Evolutionary conservation across 1,140 invertebrate genomes (phyloP), one percentile per base, ranked within the genome.

Genomic region (Pantala flavescens): DNA sequence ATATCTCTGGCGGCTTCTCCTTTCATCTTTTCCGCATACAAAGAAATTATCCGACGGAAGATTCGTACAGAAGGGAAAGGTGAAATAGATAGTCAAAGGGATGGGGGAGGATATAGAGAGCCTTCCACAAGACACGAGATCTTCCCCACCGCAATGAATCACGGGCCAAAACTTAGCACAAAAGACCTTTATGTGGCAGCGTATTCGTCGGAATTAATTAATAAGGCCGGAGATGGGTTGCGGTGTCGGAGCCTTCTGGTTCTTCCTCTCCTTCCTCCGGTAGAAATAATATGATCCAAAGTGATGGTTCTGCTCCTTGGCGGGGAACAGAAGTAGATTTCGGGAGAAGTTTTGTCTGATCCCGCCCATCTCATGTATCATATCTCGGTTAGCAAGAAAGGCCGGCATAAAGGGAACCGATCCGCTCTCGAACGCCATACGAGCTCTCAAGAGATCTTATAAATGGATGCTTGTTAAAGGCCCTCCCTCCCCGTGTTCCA

Each of bases 191-290:
- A 63, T 63, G 49, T 63, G 49, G 49, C 49, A 63, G 49, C 3
- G 49, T 63, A 63, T 63, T 63, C 49, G 49, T 63, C 49, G 49
- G 49, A 63, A 63, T 63, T 63, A 63, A 63, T 63, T 63, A 63
- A 63, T 63, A 63, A 63, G 49, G 49, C 49, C 49, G 49, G 49
- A 63, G 49, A 63, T 63, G 49, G 49, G 49, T 63, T 63, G 49
- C 49, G 49, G 49, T 21, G n/a, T 21, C n/a, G 49, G 49, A 63
- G 49, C 49, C 49, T 63, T 63, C 49, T 63, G 49, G 49, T 63
- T 63, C 49, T 63, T 63, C 49, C 49, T 63, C 14, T 63, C 49
- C n/a, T 14, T 63, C 12, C 3, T 63, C 49, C 49, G 49, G 49
- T 5, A 63, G 16, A 12, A 63, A 63, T 63, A 63, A 63, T 63